Base-by-base conservation (phyloP, 2,797 vertebrate genomes). In the Tachyglossus aculeatus region DNA sequence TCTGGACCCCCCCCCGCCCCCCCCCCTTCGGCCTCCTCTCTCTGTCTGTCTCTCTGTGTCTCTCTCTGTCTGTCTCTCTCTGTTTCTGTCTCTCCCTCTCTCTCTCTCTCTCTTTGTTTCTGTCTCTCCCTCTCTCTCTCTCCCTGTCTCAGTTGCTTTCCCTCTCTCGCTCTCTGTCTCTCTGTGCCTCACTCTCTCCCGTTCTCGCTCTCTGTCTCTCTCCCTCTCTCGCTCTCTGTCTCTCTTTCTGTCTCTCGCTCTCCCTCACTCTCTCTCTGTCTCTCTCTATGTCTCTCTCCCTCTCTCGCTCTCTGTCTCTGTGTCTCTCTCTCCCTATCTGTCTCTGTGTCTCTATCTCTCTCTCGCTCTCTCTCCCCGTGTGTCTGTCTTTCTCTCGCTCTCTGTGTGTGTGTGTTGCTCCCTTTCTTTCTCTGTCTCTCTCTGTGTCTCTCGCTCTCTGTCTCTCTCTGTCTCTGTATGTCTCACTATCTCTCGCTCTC, bases 351-450 rank as follows among this genome's bases (percentile, higher is more conserved):
- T 34, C n/a, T 59, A 31, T 3, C 36, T 15, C 43, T 36, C 45
- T 15, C 15, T 32, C n/a, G 4, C 21, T 19, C 11, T 45, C 18
- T 12, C 22, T 16, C 29, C 18, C 44, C 8, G n/a, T n/a, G n/a
- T n/a, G n/a, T n/a, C 34, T 58, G 47, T 66, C 84, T 67, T 87
- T 88, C 89, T 87, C 86, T 90, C 91, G 91, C 78, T 77, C 92
- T 77, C 71, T 86, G 88, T 78, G 89, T 88, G 88, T 88, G 34
- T 58, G 47, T n/a, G n/a, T n/a, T n/a, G n/a, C n/a, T n/a, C n/a
- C n/a, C n/a, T n/a, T n/a, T n/a, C n/a, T 66, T 84, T 67, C 87
- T 88, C 89, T 87, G 86, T 90, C 91, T 91, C 78, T 77, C 92
- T 77, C 71, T 86, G 88, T 78, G 89, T 21, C 45, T 10, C 29